Percentiles rank a stretch among this genome's conserved stretches.
phyloP scores from a whole-genome alignment of 1,140 invertebrate species.

The Solenopsis invicta region DNA sequence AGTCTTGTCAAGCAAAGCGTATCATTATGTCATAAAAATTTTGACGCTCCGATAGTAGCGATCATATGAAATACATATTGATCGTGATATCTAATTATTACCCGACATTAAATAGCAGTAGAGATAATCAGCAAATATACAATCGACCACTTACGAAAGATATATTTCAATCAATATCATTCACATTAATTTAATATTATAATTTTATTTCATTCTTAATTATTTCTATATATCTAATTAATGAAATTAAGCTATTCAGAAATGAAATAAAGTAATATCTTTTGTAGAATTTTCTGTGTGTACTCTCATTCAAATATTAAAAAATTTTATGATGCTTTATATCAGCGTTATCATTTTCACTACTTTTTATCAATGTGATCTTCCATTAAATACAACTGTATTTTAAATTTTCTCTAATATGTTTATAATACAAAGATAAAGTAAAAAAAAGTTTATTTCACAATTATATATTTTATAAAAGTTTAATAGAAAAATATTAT shows the following conservation, averaged over 20 bases:
- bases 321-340: neutral
- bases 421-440: neutral
- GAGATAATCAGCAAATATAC: neutral
- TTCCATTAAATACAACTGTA: neutral
- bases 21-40: neutral
- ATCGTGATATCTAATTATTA: neutral
- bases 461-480: neutral
- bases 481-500: neutral
- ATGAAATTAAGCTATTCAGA: neutral
- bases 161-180: neutral
- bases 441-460: neutral
- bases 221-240: neutral
- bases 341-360: neutral
- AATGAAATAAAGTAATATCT: neutral
- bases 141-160: neutral
- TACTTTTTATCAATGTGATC: neutral
- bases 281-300: neutral
- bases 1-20: neutral
- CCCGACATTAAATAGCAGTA: neutral
- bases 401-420: neutral
- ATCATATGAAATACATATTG: slow-evolving; percentile 4
- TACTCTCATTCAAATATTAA: neutral
- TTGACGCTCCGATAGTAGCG: too few species aligned
- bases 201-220: neutral
- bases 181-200: neutral